Evolutionary conservation across 2,113 vertebrate species (phyloP), one percentile per base, ranked within the genome.

Genomic region (Brachypodius melanocephalos): DNA sequence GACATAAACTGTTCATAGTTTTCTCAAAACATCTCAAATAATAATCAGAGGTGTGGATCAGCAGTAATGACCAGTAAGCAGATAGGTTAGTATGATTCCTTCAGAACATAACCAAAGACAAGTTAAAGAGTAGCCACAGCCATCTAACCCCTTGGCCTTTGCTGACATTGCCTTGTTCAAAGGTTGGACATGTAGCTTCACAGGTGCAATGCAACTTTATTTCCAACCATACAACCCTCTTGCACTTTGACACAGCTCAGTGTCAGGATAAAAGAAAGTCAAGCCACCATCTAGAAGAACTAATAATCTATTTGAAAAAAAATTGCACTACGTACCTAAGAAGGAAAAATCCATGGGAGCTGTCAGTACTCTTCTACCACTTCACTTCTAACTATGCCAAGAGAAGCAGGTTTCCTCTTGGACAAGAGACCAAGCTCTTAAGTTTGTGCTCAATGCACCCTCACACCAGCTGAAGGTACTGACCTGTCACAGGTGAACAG

Each of bases 101-200:
- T 89, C 69, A 51, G 31, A 86, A 59, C 17, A 36, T 10, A 8
- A 36, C 61, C 78, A 72, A 87, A 65, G 75, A 55, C 34, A 66
- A 83, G 76, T 88, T 95, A 92, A 96, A 92, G 38, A 89, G 76
- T 87, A 95, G 83, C 77, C 86, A 90, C 59, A 75, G 61, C 31
- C 48, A 67, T 6, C 49, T 80, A 88, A 92, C 34, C 52, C 61
- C 59, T 36, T 19, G 45, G 57, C 57, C 52, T 92, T 67, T 89
- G 31, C 59, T 80, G 55, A 67, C 43, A 74, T 24, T 62, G 42
- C 45, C 76, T 74, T 26, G 79, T 78, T 80, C 91, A 90, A 86
- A 90, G 76, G 52, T 86, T 94, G 52, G 45, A 25, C 14, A 6
- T 8, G 28, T 6, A 46, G 28, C 22, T 72, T 85, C n/a, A 61